Evolutionary conservation across 2,888 invertebrate genomes (phyloP), one percentile per base, ranked within the genome.

Genomic region (Drosophila cracens): DNA sequence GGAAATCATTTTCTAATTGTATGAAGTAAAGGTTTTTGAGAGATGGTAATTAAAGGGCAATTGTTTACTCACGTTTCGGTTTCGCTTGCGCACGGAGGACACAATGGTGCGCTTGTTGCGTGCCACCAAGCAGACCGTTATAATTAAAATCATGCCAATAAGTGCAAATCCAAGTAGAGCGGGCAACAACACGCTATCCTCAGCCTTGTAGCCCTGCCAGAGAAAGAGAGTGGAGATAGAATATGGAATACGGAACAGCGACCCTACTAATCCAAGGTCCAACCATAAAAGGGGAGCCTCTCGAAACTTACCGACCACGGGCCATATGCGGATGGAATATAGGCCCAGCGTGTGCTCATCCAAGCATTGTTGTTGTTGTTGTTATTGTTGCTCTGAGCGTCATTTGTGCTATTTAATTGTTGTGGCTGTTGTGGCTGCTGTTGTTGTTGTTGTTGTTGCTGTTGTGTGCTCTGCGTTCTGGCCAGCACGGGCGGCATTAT

Each of bases 301-400:
- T 48, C 13, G n/a, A 52, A 75, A 93, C 94, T 94, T 91, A 95
- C 95, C 93, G 95, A 95, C 95, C 95, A 95, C 92, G 95, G 95
- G 90, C 95, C 95, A 91, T 95, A 95, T 25, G 95, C 95, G 34
- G 95, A 95, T 40, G 95, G 94, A 91, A 95, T 94, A 89, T 95
- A 95, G 16, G 95, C 95, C 95, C 95, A 95, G 74, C 95, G 93
- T 43, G 94, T 94, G 57, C 94, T 94, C 86, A 95, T 94, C 95
- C 95, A 95, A 48, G 94, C 79, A 21, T 68, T 82, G 65, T 87
- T 84, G 63, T 89, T 84, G 70, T 80, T 89, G 93, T 71, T 56
- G 38, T 4, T 54, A 2, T n/a, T 36, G 25, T 18, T 54, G 33
- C 27, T 93, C 93, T 74, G 82, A 51, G 38, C 68, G 54, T 21